These are phyloP conservation scores for Pherbina coryleti DNA, from an alignment of 2,888 invertebrate species.

Conservation along the genomic window DNA sequence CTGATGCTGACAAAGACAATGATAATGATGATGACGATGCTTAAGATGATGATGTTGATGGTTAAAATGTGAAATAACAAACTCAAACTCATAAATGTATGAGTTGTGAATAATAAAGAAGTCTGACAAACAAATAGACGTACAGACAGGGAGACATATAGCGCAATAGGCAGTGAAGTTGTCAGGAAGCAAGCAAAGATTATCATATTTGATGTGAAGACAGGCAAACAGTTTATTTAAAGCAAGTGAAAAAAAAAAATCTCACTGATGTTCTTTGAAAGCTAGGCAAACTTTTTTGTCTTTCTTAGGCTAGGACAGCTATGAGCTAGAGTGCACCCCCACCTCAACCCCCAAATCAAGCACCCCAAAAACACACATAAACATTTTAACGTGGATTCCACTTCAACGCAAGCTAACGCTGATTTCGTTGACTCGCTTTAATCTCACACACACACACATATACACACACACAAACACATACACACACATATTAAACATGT, in stretches of 20 bases:
- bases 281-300: no score
- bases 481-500: no score
- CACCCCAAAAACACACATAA: no score
- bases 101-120: slow-evolving; percentile 26
- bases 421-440: no score
- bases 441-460: no score
- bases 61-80: neutral
- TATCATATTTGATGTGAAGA: neutral
- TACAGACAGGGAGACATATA: neutral
- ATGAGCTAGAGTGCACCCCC: no score
- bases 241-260: slow-evolving; percentile 26
- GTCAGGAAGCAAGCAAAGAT: neutral
- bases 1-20: neutral
- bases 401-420: no score
- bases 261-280: neutral
- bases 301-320: no score
- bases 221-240: slow-evolving; percentile 20
- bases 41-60: neutral
- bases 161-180: neutral
- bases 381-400: no score
- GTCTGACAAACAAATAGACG: neutral
- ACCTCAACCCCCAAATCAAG: no score
- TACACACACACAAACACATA: no score
- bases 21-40: neutral
- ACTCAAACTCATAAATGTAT: slow-evolving; percentile 21